Conservation (phyloP, 2,888 invertebrate species). For the Lydus trimaculatus region DNA sequence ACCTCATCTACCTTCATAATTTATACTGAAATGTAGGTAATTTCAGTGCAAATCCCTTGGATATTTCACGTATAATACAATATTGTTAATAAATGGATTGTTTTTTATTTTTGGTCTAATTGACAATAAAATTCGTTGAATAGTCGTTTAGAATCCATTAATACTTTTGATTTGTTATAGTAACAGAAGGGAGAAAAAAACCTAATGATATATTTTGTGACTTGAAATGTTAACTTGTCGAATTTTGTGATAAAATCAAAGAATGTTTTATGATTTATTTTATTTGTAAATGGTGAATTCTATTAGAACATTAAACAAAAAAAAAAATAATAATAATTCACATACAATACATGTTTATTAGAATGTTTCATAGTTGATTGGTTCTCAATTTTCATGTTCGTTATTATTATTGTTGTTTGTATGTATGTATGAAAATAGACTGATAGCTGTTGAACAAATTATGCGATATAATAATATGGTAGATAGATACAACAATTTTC, state of each 20-base stretch:
- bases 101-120: neutral
- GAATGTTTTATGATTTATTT: neutral
- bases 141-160: neutral
- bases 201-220: neutral
- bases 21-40: conserved; percentile 47
- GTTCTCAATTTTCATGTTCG: no score
- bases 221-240: neutral
- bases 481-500: neutral
- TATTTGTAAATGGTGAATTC: neutral
- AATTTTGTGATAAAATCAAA: neutral
- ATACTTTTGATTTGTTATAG: neutral
- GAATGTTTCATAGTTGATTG: neutral
- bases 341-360: neutral
- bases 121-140: no score
- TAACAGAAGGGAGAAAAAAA: neutral
- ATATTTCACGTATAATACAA: conserved; percentile 38
- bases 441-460: neutral
- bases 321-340: neutral
- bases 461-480: neutral
- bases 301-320: neutral
- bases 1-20: conserved; percentile 42
- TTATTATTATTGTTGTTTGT: no score
- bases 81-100: conserved; percentile 14
- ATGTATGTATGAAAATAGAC: neutral
- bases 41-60: conserved; percentile 46